These are phyloP conservation scores for Orgyia antiqua DNA, from an alignment of 2,888 invertebrate species.

Conservation along the genomic window DNA sequence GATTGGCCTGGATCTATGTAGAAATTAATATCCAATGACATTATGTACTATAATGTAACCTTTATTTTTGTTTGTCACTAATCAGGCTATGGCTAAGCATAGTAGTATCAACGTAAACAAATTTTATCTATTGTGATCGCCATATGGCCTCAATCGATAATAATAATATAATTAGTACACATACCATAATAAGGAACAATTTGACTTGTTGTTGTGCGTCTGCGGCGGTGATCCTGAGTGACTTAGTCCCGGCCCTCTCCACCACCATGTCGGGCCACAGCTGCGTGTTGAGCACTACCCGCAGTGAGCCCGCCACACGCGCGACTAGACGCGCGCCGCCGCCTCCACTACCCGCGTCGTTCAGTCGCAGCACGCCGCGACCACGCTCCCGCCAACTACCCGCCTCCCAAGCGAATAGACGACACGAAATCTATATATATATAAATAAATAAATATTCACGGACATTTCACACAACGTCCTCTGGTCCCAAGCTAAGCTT, in stretches of 20 bases:
- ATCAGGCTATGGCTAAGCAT: no score
- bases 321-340: conserved; percentile 87
- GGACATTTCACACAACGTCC: no score
- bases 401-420: conserved; percentile 92
- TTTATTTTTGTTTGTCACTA: no score
- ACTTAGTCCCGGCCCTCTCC: conserved; percentile 91
- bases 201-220: conserved; percentile 90
- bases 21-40: no score
- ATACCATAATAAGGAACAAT: conserved; percentile 90
- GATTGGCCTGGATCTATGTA: no score
- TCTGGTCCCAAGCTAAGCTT: no score
- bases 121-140: no score
- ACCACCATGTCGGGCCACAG: conserved; percentile 96
- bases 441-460: no score
- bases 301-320: conserved; percentile 91
- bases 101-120: no score
- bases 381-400: conserved; percentile 95
- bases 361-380: conserved; percentile 91
- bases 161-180: no score
- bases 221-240: conserved; percentile 91
- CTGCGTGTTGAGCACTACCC: conserved; percentile 95
- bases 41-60: no score
- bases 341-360: conserved; percentile 78
- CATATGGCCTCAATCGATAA: no score
- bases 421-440: conserved; percentile 84